Evolutionary conservation across 1,140 invertebrate species (phyloP).

Genomic region (Bombus terrestris): DNA sequence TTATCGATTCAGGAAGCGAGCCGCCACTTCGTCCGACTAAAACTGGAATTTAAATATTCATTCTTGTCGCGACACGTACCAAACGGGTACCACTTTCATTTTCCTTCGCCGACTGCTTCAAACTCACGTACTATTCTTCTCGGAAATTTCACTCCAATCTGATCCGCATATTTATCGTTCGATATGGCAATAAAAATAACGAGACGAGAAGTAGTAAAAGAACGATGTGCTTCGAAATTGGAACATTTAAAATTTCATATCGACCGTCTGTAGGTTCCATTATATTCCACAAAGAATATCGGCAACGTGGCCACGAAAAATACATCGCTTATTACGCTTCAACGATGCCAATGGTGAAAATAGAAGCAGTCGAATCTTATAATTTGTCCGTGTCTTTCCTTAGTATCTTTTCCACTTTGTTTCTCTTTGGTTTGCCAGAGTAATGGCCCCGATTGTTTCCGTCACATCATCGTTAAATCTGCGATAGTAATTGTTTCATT

Average conservation of each 20-base stretch:
- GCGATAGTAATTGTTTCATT: background rate
- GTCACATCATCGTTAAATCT: background rate
- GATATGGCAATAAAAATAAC: background rate
- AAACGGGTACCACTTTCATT: conserved; percentile 18
- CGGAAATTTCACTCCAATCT: background rate
- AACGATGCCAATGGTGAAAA: no score
- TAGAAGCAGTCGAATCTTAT: no score
- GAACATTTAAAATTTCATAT: background rate
- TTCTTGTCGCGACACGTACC: background rate
- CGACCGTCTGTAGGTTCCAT: background rate
- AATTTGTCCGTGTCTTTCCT: no score
- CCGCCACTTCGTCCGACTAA: background rate
- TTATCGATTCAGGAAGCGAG: conserved; percentile 26
- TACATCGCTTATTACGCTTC: no score
- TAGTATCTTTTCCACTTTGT: no score
- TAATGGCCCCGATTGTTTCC: fast-evolving
- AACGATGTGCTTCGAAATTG: background rate
- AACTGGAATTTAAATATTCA: conserved; percentile 44
- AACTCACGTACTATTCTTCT: background rate
- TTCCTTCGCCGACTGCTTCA: background rate
- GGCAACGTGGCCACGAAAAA: no score
- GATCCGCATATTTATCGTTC: background rate
- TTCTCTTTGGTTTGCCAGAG: no score
- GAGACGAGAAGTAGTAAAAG: background rate
- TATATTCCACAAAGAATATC: background rate